phyloP scores from a whole-genome alignment of 2,113 vertebrate genomes.

The Neodontobutis hainanensis region DNA sequence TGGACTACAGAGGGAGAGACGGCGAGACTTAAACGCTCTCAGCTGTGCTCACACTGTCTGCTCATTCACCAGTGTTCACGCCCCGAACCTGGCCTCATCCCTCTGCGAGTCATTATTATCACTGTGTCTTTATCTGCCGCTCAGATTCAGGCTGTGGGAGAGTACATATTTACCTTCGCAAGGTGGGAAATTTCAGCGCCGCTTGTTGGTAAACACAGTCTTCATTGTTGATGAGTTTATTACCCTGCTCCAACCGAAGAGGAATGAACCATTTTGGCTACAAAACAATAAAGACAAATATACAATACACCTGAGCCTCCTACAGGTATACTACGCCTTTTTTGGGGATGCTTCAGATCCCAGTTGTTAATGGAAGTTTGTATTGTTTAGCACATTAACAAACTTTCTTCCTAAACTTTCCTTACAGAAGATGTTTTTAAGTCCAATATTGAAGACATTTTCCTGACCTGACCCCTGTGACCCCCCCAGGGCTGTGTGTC shows the following conservation, averaged over 20 bases:
- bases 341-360: too few species aligned
- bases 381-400: too few species aligned
- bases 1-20: slow-evolving; percentile 70
- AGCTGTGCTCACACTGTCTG: slow-evolving; percentile 83
- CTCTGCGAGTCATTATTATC: slow-evolving; percentile 38
- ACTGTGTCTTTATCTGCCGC: slow-evolving; percentile 31
- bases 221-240: slow-evolving; percentile 45
- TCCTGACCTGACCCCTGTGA: slow-evolving; percentile 22
- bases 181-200: slow-evolving; percentile 71
- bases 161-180: slow-evolving; percentile 66
- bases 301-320: too few species aligned
- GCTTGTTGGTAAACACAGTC: slow-evolving; percentile 67
- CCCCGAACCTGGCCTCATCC: slow-evolving; percentile 41
- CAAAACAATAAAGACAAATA: too few species aligned
- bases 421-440: too few species aligned
- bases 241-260: too few species aligned
- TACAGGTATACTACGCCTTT: too few species aligned
- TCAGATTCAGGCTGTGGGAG: slow-evolving; percentile 58
- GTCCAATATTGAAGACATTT: slow-evolving; percentile 8
- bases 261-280: too few species aligned
- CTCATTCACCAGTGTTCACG: slow-evolving; percentile 76
- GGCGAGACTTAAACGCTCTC: slow-evolving; percentile 79
- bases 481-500: slow-evolving; percentile 17
- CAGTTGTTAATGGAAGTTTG: too few species aligned
- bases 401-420: too few species aligned